Conservation (phyloP, 2,888 invertebrate species). For the Allygus modestus region DNA sequence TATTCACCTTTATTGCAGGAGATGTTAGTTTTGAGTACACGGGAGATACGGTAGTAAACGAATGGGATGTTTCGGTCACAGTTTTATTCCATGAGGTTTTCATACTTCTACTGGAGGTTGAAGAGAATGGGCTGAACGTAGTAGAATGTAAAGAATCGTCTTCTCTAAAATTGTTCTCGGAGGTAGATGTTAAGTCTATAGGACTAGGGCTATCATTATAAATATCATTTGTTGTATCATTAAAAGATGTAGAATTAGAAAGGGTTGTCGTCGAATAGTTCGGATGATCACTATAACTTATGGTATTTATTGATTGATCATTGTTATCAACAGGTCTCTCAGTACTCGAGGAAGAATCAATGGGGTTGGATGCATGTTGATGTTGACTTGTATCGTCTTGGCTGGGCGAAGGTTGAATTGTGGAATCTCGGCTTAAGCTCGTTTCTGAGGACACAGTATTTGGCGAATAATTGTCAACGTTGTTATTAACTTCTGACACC, state of each 20-base stretch:
- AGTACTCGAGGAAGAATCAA: not conserved
- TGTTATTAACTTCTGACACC: too few relatives aligned
- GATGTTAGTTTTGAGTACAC: not conserved
- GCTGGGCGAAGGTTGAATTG: not conserved
- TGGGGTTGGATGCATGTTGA: not conserved
- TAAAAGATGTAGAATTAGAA: too few relatives aligned
- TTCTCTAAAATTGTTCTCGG: not conserved
- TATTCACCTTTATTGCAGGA: not conserved
- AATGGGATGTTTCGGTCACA: not conserved
- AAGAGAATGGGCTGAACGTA: not conserved
- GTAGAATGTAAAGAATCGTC: constrained; percentile 1
- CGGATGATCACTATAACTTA: too few relatives aligned
- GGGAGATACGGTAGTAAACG: not conserved
- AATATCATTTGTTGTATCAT: not conserved
- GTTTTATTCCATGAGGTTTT: not conserved
- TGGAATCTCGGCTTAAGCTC: not conserved
- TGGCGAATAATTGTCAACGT: not conserved
- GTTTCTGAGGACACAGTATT: not conserved
- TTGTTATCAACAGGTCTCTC: not conserved
- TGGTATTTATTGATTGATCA: too few relatives aligned
- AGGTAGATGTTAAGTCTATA: not conserved
- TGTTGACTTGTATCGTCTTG: not conserved
- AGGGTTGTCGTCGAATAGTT: too few relatives aligned
- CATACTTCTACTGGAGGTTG: too few relatives aligned
- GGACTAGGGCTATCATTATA: not conserved